Conservation (phyloP, 2,113 vertebrate genomes). For the Euleptes europaea region DNA sequence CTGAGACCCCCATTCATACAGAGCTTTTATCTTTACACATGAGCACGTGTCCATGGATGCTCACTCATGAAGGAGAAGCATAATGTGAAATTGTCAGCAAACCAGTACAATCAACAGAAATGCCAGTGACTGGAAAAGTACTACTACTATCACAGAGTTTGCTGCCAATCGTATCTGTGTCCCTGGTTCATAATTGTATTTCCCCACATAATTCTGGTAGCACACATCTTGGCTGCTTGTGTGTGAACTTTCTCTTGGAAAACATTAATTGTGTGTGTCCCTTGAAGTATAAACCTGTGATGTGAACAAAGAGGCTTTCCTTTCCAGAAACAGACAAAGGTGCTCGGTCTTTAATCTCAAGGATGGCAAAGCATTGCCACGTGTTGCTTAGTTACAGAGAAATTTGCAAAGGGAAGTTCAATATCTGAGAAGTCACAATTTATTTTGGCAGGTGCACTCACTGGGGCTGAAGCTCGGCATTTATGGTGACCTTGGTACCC, state of each 20-base stretch:
- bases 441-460: constrained; percentile 76
- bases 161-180: not conserved
- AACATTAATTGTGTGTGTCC: not conserved
- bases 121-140: not conserved
- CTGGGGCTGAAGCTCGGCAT: constrained; percentile 91
- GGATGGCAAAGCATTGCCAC: no score
- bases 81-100: not conserved
- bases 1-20: not conserved
- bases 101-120: not conserved
- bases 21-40: not conserved
- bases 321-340: not conserved
- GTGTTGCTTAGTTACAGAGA: not conserved
- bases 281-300: not conserved
- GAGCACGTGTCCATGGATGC: not conserved
- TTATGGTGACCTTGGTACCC: constrained; percentile 87
- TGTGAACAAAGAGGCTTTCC: not conserved
- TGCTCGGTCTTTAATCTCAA: not conserved
- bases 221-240: not conserved
- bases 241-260: not conserved
- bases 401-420: no score
- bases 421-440: not conserved
- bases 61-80: not conserved
- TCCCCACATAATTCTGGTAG: not conserved
- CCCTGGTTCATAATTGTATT: not conserved
- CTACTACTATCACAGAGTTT: not conserved